Evolutionary conservation across 2,113 vertebrate genomes (phyloP), one percentile per base, ranked within the genome.

Genomic region (Syrrhaptes paradoxus): DNA sequence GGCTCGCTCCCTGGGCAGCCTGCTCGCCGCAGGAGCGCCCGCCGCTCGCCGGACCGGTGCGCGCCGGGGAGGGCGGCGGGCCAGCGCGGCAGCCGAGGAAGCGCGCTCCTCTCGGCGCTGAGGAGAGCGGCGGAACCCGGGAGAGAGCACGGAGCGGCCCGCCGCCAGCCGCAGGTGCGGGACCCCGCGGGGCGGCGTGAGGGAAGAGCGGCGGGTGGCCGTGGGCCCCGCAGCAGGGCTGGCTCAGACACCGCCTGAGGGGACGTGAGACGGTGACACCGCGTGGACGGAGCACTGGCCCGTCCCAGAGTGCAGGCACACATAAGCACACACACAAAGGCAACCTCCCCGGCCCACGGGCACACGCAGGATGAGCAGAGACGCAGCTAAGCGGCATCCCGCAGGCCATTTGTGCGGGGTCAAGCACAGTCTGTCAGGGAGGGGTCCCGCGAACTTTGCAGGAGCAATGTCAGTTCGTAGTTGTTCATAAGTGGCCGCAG

Each of bases 401-500:
- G 75, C 68, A 2, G 34, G 1, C 6, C 4, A 0, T 20, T 4
- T 9, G 28, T 17, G 51, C 21, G 15, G 26, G 17, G 21, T 19
- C 32, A 6, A 36, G 28, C 21, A 3, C 32, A 1, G 36, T 4
- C 43, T 19, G 46, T 1, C 16, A 2, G 7, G 14, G 14, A 11
- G 24, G 49, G 1, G 9, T 22, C 32, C 72, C 32, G 0, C 13
- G 6, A 7, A 11, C 15, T 20, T 11, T 8, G 72, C 29, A 1
- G 67, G 12, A 5, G 46, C 28, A 1, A 1, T 22, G 74, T 17
- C 1, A 7, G 18, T 5, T 12, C 34, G 0, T 5, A 1, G 5
- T 3, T 3, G 10, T 3, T 2, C 59, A 2, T 3, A 0, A 41
- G 57, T 0, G 20, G 4, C 18, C 18, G 17, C 32, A 0, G 9